Evolutionary conservation across 30 jellyfish, hydroid and myxozoan species (phyloP), one percentile per base, ranked within the genome.

Genomic region (Turritopsis rubra): DNA sequence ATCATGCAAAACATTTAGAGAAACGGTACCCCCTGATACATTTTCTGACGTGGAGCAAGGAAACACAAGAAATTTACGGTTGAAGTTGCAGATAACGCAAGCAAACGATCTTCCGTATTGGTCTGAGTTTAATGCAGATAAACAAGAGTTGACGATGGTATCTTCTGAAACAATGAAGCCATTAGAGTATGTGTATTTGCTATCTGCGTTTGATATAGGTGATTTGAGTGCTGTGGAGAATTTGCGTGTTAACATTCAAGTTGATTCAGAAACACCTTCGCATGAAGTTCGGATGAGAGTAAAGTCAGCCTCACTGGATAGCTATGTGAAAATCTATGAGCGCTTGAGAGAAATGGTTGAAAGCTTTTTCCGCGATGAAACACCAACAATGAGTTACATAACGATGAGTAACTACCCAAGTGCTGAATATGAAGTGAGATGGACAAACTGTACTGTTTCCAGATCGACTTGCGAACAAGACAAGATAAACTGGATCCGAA

Each of bases 21-120:
- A 82, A 53, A 20, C 0, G 65, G 88, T 92, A 22, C 98, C 98
- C 18, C 96, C 52, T 29, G 78, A 77, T 23, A 85, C 98, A 13
- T 92, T 92, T 82, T 28, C 68, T 1, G 98, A 92, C 71, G 52
- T 54, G 7, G 98, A 92, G 73, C 95, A 92, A 72, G 98, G 96
- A 21, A 85, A 88, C 74, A 83, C 98, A 30, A 79, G 98, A 22
- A 84, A 81, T 71, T 54, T 92, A 78, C 66, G 77, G 8, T 73
- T 88, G 28, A 84, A 75, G 54, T 71, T 92, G 83, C 66, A 81
- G 21, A 65, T 88, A 26, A 82, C 85, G 18, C 25, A 70, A 9
- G 60, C 53, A 30, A 54, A n/a, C 20, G 29, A 7, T 0, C 19
- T 16, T 18, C 88, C 88, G 7, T 66, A 68, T 23, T 92, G 98